Evolutionary conservation across 64 coral and sea anemone genomes (phyloP), one percentile per base, ranked within the genome.

Genomic region (Stylophora pistillata): DNA sequence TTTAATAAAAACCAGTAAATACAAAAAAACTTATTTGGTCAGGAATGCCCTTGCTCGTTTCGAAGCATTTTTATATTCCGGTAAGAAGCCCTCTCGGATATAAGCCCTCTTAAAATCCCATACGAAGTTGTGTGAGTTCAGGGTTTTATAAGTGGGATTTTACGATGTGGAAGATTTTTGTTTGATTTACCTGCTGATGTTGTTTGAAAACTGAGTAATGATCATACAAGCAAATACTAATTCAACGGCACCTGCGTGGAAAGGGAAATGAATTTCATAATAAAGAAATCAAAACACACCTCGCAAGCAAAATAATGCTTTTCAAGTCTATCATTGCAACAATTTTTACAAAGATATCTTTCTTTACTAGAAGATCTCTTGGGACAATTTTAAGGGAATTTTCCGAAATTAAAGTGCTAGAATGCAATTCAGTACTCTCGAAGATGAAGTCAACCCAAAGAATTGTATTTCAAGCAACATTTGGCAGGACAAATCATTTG

Each of bases 251-350:
- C 6, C 31, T 34, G 9, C 17, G 34, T 65, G 37, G 9, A 33
- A 17, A 14, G 13, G 78, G 41, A 69, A 84, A 84, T 84, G 80
- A 84, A 84, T 84, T 84, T 69, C 80, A 84, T 84, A 61, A 47
- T 11, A n/a, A 33, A 70, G 65, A 20, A 62, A 9, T 14, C 66
- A 70, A 23, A 69, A 70, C 17, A 84, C 60, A 84, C 20, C 80
- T 68, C 80, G 80, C 80, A 84, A 37, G 10, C 21, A 60, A 64
- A 7, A 26, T 28, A 5, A 26, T 28, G 23, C 20, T 23, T n/a
- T 21, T 68, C 23, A n/a, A 68, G 25, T n/a, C 2, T 0, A 68
- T 25, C n/a, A 0, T 68, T 68, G 23, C 25, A 68, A 68, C 64
- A 47, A 3, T 47, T 47, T 47, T 47, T 47, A 47, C 37, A 47